Conservation (phyloP, 2,113 vertebrate species). For the Cyprinus carpio region DNA sequence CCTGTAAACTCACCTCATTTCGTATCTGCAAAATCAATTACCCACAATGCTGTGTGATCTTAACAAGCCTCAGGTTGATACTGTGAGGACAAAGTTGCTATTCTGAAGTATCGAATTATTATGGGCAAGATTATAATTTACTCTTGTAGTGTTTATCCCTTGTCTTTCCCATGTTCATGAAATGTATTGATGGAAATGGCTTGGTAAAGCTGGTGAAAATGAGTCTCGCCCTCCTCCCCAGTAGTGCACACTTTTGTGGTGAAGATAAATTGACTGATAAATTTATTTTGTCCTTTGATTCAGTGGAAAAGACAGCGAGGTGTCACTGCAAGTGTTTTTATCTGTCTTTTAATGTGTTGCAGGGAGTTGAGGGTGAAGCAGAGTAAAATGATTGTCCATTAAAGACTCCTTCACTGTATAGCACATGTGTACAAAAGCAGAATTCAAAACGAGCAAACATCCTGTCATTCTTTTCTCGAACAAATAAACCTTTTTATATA, state of each 20-base stretch:
- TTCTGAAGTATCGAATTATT: not conserved
- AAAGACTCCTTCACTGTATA: constrained; percentile 47
- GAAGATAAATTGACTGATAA: not conserved
- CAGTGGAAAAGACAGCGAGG: not conserved
- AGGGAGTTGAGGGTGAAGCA: not conserved
- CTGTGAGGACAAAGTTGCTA: not conserved
- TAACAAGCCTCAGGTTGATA: not conserved
- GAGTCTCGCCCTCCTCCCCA: not conserved
- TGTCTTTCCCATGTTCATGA: constrained; percentile 20
- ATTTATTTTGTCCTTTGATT: not conserved
- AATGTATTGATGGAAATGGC: not conserved
- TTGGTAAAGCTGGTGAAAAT: not conserved
- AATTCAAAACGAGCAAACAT: constrained; percentile 50
- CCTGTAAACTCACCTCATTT: constrained; percentile 7
- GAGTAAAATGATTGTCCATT: not conserved
- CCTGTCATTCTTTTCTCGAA: constrained; percentile 59
- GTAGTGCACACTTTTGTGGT: not conserved
- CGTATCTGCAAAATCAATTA: not conserved
- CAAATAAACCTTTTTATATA: constrained; percentile 57
- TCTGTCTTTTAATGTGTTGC: not conserved
- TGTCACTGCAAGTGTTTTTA: not conserved
- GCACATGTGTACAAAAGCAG: constrained; percentile 54
- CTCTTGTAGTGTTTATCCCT: constrained; percentile 20
- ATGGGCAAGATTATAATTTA: not conserved
- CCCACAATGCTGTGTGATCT: constrained; percentile 7